Base-by-base conservation (phyloP, 2,888 invertebrate genomes). In the Chloroclysta siterata region DNA sequence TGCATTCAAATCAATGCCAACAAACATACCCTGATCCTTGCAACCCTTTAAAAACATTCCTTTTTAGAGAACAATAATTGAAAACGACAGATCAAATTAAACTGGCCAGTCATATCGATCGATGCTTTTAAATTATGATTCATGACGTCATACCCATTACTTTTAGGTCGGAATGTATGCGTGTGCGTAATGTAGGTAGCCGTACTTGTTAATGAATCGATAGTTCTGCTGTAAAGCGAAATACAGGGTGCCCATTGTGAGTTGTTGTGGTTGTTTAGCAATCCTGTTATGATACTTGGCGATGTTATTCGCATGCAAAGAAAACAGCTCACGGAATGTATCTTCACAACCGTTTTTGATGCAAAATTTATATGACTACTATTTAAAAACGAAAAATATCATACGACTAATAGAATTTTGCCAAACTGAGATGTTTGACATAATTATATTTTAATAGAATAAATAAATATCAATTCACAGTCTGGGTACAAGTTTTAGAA, bases 91-190 rank as follows among this genome's bases (percentile, higher is more conserved):
- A 67, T 79, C 88, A 71, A 60, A 60, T 68, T 76, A 80, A 62
- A 71, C 71, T 85, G 85, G 88, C 75, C 70, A 62, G 71, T 65
- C 65, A 66, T 75, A 86, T 83, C 82, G 85, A 87, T 87, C 83
- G 79, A 74, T 79, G 71, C 67, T 70, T 78, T 76, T 75, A 79
- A 82, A 81, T 84, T 83, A 84, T 83, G 82, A 85, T 85, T 79
- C 74, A 76, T 87, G 84, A 87, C 81, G 84, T 87, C 84, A 87
- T 78, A 72, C 72, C 53, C 69, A 78, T 80, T 82, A 75, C 67
- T 72, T 80, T 78, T 73, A 70, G 72, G 75, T 57, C 56, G 63
- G 70, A 80, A 81, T 78, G 69, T 77, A 81, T 82, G 77, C 81
- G 78, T 81, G 83, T 81, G 80, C 78, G 81, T 81, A 81, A 79